Percentiles rank a stretch among this genome's conserved stretches.
These are phyloP conservation scores for Acomys russatus DNA, from an alignment of 2,797 vertebrate genomes.

Conservation along the genomic window DNA sequence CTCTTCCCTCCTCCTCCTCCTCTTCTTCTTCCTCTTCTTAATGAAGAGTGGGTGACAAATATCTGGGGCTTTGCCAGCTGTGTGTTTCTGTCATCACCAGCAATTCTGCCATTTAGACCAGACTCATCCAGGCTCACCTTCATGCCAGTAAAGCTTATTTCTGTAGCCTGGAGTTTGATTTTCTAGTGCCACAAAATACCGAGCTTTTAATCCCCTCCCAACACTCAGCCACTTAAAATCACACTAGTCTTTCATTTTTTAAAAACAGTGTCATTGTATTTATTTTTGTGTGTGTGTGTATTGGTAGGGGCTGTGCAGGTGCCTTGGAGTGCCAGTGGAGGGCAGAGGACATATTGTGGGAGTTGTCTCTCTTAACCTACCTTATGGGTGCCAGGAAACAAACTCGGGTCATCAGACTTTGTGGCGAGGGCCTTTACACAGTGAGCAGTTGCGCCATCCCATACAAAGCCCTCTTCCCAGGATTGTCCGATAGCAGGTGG, in stretches of 20 bases:
- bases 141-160: neutral
- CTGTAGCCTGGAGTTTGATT: neutral
- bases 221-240: neutral
- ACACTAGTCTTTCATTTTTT: neutral
- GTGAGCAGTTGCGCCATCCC: neutral
- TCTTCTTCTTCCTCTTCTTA: neutral
- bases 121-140: neutral
- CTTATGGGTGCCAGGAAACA: neutral
- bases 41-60: neutral
- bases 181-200: neutral
- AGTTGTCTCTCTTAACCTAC: neutral
- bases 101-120: neutral
- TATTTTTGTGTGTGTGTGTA: neutral
- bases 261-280: too few relatives aligned
- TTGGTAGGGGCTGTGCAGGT: fast-evolving
- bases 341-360: neutral
- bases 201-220: neutral
- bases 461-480: neutral
- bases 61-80: fast-evolving
- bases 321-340: fast-evolving
- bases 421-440: fast-evolving
- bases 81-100: neutral
- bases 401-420: neutral
- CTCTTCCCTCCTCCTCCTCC: neutral
- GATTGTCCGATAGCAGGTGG: neutral